A percentile compares a stretch with the other conserved stretches of the same genome.
Evolutionary conservation across 1,140 invertebrate species (phyloP).

Genomic region (Andrena cerasifolii): DNA sequence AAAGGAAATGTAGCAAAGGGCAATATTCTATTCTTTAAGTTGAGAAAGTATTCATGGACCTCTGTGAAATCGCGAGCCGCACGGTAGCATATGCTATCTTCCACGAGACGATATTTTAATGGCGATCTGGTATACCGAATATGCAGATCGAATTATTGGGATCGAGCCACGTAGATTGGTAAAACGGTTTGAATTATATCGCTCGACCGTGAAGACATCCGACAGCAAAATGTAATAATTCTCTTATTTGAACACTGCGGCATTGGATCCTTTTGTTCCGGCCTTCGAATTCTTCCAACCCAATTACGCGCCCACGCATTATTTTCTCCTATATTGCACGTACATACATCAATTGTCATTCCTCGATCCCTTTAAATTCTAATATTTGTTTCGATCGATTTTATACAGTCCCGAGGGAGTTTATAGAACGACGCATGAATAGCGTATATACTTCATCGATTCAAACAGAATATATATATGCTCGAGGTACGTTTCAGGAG

Average conservation of each 20-base stretch:
- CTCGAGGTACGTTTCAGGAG: conserved; percentile 3
- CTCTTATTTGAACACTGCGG: background rate
- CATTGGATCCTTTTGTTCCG: background rate
- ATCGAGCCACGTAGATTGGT: background rate
- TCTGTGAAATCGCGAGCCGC: background rate
- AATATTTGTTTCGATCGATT: background rate
- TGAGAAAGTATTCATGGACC: background rate
- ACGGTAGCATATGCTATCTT: background rate
- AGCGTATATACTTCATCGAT: background rate
- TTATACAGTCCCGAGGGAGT: background rate
- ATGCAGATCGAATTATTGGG: conserved; percentile 5
- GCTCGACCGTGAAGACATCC: background rate
- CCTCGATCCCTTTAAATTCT: no score
- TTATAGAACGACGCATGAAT: background rate
- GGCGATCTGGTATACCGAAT: background rate
- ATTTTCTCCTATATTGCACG: no score
- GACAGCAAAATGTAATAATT: conserved; percentile 5
- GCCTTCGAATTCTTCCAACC: background rate
- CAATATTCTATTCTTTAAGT: background rate
- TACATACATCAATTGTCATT: background rate
- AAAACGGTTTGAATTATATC: conserved; percentile 8
- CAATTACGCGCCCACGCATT: background rate
- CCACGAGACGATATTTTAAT: background rate
- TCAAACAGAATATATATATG: conserved; percentile 26
- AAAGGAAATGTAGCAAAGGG: background rate